A percentile compares a stretch with the other conserved stretches of the same genome.
phyloP scores from a whole-genome alignment of 1,140 invertebrate genomes.

The Nephila pilipes region DNA sequence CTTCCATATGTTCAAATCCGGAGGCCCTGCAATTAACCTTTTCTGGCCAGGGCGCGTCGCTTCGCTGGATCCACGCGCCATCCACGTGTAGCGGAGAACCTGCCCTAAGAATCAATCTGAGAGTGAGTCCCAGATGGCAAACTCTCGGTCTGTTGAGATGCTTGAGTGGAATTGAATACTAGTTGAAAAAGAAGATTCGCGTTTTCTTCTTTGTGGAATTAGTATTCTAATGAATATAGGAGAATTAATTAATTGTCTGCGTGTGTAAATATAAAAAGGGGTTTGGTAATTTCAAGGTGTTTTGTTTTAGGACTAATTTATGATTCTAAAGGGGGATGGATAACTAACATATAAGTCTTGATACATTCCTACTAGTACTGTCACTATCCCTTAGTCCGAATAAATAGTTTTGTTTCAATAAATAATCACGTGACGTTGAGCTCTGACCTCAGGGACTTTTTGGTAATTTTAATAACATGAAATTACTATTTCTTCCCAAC shows the following conservation, averaged over 20 bases:
- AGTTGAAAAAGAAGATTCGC: not conserved
- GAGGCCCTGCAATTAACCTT: conserved; percentile 52
- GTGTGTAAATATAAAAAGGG: not conserved
- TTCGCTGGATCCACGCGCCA: conserved; percentile 25
- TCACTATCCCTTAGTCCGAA: no score
- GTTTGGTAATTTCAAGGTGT: no score
- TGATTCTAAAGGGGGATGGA: no score
- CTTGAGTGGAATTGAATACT: not conserved
- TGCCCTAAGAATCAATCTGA: conserved; percentile 27
- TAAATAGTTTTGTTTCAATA: no score
- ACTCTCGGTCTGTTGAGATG: not conserved
- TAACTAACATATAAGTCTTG: no score
- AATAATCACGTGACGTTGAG: no score
- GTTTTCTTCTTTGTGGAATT: not conserved
- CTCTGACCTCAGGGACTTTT: no score
- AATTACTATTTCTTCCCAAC: no score
- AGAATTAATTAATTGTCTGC: not conserved
- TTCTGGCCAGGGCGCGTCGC: conserved; percentile 37
- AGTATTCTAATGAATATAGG: no score
- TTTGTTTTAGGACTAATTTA: no score
- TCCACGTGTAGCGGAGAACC: conserved; percentile 48
- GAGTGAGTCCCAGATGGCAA: not conserved
- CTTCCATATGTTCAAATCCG: conserved; percentile 70
- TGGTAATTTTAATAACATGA: no score
- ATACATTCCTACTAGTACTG: no score